phyloP scores from a whole-genome alignment of 2,888 invertebrate species.

The Aporophyla lueneburgensis region DNA sequence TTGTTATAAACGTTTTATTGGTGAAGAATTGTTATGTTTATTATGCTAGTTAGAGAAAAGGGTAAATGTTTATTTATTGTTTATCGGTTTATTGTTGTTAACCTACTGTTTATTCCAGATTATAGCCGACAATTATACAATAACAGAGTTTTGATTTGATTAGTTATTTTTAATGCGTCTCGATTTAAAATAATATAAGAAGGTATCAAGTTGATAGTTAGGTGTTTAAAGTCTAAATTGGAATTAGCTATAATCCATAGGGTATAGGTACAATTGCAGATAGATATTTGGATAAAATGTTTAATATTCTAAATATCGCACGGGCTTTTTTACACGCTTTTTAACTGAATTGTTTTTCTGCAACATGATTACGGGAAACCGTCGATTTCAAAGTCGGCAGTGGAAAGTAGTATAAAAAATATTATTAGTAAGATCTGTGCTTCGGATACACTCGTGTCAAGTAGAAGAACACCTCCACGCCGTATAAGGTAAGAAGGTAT shows the following conservation, averaged over 20 bases:
- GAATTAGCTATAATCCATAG: too few relatives aligned
- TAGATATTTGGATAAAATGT: too few relatives aligned
- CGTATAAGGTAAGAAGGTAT: too few relatives aligned
- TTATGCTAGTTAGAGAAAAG: background rate
- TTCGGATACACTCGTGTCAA: background rate
- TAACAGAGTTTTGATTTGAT: background rate
- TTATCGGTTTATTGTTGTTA: background rate
- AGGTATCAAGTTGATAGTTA: background rate
- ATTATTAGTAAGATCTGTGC: background rate
- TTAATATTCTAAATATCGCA: too few relatives aligned
- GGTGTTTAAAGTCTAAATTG: background rate
- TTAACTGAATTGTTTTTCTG: background rate
- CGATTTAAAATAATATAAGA: background rate
- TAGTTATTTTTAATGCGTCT: too few relatives aligned
- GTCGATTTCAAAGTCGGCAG: too few relatives aligned
- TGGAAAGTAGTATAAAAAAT: background rate
- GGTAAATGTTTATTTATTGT: background rate
- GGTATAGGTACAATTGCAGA: too few relatives aligned
- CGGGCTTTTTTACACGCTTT: background rate
- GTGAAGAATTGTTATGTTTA: slow-evolving; percentile 2
- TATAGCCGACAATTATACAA: background rate
- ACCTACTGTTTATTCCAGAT: background rate
- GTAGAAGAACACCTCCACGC: background rate
- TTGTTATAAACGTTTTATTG: slow-evolving; percentile 3
- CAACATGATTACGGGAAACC: background rate